phyloP scores from a whole-genome alignment of 2,797 vertebrate genomes.

The Hemibagrus guttatus region DNA sequence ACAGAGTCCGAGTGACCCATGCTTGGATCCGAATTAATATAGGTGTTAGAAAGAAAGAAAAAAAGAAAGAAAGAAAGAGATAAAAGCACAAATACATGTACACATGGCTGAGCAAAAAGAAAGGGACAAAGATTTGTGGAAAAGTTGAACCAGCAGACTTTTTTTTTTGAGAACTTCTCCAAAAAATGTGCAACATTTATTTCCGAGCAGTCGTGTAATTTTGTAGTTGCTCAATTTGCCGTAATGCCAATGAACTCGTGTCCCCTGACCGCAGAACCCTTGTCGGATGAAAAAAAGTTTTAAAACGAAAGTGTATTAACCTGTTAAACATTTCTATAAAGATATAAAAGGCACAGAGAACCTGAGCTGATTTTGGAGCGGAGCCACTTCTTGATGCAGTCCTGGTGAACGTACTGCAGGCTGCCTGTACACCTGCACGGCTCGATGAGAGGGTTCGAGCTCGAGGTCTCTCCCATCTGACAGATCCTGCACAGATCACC shows the following conservation, averaged over 20 bases:
- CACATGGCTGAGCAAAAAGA: not conserved
- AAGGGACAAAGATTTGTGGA: not conserved
- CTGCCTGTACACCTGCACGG: constrained; percentile 95
- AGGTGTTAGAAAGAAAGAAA: not conserved
- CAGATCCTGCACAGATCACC: constrained; percentile 96
- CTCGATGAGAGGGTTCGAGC: constrained; percentile 93
- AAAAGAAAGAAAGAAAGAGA: not conserved
- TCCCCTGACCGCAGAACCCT: not conserved
- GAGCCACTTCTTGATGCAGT: constrained; percentile 98
- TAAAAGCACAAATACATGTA: not conserved
- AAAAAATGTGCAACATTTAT: not conserved
- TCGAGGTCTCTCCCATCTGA: constrained; percentile 87
- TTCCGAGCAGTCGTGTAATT: not conserved
- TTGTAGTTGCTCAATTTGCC: not conserved
- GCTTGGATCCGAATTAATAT: not conserved
- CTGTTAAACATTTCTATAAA: not conserved
- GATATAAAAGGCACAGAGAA: constrained; percentile 48
- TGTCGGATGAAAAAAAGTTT: not conserved
- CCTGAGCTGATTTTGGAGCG: constrained; percentile 96
- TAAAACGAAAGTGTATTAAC: not conserved
- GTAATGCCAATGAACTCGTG: not conserved
- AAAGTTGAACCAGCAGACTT: too few species aligned
- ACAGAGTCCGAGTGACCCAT: not conserved
- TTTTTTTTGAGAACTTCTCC: not conserved
- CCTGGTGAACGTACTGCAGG: constrained; percentile 94